A percentile compares a stretch with the other conserved stretches of the same genome.
Evolutionary conservation across 2,888 invertebrate genomes (phyloP).

Genomic region (Netelia inedita): DNA sequence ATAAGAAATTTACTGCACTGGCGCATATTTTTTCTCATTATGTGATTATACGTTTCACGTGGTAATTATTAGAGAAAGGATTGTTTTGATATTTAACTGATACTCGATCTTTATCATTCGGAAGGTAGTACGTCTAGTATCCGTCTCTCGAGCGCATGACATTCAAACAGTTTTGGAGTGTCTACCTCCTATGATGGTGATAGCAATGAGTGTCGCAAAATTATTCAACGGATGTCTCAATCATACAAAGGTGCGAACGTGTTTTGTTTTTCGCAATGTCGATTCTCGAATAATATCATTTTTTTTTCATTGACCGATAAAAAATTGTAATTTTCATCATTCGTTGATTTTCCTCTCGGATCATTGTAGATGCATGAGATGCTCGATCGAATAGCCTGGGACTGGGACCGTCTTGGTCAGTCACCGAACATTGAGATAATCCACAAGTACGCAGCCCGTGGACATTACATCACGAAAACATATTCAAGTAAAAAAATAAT

Average conservation of each 20-base stretch:
- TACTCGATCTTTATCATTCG: background rate
- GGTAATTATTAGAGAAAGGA: too few relatives aligned
- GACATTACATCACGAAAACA: slow-evolving; percentile 16
- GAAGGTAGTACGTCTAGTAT: background rate
- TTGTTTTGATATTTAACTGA: too few relatives aligned
- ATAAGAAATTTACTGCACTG: background rate
- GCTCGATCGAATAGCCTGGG: slow-evolving; percentile 6
- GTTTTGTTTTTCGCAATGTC: background rate
- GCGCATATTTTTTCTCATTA: background rate
- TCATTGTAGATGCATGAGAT: background rate
- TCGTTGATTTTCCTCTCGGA: background rate
- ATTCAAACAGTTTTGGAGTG: slow-evolving; percentile 12
- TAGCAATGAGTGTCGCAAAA: background rate
- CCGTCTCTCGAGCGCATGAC: background rate
- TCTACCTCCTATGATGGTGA: background rate
- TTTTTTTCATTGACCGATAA: too few relatives aligned
- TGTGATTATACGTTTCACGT: background rate
- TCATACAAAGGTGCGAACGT: background rate
- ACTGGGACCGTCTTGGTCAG: slow-evolving; percentile 20
- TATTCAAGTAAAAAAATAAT: slow-evolving; percentile 26
- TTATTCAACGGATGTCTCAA: slow-evolving; percentile 27
- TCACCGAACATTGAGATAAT: slow-evolving; percentile 22
- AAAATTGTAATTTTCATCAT: too few relatives aligned
- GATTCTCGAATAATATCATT: too few relatives aligned
- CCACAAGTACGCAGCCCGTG: slow-evolving; percentile 26